Percentiles rank a stretch among this genome's conserved stretches.
phyloP scores from a whole-genome alignment of 2,113 vertebrate genomes.

The Cervus canadensis region DNA sequence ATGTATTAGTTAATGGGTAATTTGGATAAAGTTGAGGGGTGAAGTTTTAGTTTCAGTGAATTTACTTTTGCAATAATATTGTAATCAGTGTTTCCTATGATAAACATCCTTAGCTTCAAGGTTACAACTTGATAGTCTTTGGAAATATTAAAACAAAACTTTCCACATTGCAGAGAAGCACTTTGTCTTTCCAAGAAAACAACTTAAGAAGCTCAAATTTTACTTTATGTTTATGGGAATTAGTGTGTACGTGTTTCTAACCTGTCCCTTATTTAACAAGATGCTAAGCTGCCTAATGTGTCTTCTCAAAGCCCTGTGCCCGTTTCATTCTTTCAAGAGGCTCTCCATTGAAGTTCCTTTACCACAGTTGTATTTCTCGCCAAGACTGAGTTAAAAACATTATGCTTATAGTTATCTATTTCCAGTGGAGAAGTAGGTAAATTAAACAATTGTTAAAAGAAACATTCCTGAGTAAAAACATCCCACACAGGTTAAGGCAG shows the following conservation, averaged over 20 bases:
- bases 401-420: not conserved
- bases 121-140: not conserved
- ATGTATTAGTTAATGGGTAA: not conserved
- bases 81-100: not conserved
- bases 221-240: not conserved
- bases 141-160: conserved; percentile 11
- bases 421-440: not conserved
- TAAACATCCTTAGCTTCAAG: not conserved
- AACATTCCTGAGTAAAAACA: not conserved
- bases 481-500: not conserved
- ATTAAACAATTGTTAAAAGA: not conserved
- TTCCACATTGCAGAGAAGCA: not conserved
- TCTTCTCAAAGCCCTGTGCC: not conserved
- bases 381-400: not conserved
- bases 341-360: not conserved
- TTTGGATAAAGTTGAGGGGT: not conserved
- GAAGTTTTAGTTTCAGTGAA: conserved; percentile 7
- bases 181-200: not conserved
- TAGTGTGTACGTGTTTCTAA: not conserved
- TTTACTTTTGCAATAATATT: not conserved
- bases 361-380: not conserved
- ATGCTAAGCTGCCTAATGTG: not conserved
- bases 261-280: not conserved
- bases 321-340: not conserved
- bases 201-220: not conserved